Evolutionary conservation across 2,113 vertebrate genomes (phyloP).

Genomic region (Equus quagga): DNA sequence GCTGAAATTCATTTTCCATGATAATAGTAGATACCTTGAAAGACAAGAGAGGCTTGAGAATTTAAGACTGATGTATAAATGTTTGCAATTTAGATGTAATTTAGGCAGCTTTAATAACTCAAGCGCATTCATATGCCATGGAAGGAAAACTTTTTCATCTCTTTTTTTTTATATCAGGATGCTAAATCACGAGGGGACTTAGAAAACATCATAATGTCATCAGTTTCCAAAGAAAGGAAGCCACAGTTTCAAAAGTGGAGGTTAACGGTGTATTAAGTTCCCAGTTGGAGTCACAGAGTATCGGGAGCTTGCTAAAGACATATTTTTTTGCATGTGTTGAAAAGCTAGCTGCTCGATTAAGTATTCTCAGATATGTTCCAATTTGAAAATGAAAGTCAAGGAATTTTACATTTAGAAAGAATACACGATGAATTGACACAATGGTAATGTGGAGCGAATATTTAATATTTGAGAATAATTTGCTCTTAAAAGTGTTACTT

Average conservation of each 20-base stretch:
- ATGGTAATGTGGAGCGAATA: not conserved
- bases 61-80: not conserved
- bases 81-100: constrained; percentile 70
- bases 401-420: not conserved
- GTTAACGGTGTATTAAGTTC: not conserved
- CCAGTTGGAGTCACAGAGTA: not conserved
- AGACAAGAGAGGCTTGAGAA: constrained; percentile 65
- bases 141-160: constrained; percentile 39
- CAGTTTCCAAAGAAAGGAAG: constrained; percentile 45
- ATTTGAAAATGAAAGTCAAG: not conserved
- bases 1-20: constrained; percentile 89
- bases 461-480: constrained; percentile 19
- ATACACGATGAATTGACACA: not conserved
- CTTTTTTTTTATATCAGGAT: not conserved
- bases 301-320: not conserved
- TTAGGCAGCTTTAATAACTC: constrained; percentile 52
- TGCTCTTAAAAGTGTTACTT: not conserved
- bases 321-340: not conserved
- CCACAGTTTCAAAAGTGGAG: not conserved
- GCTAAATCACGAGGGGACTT: constrained; percentile 44
- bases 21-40: constrained; percentile 91
- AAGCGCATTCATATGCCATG: not conserved
- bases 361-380: constrained; percentile 4
- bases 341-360: not conserved
- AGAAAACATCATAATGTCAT: constrained; percentile 33